Base-by-base conservation (phyloP, 2,888 invertebrate genomes). In the Parnassius orleans region DNA sequence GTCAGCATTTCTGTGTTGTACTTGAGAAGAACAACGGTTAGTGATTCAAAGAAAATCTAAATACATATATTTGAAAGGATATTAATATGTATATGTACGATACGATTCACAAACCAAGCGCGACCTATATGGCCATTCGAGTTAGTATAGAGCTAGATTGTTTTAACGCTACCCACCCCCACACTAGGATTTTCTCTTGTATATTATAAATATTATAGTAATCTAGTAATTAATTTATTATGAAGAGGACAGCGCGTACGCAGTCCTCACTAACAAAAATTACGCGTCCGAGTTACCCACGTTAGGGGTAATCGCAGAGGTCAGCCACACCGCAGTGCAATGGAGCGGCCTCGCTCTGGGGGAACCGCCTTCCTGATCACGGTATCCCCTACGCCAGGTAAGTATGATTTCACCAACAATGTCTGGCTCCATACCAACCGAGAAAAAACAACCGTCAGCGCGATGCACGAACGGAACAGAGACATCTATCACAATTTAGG, bases 191-290 rank as follows among this genome's bases (percentile, higher is more conserved):
- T n/a, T n/a, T n/a, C n/a, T n/a, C n/a, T n/a, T n/a, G n/a, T n/a
- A n/a, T n/a, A n/a, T n/a, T n/a, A n/a, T n/a, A n/a, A n/a, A n/a
- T n/a, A n/a, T n/a, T n/a, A n/a, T n/a, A n/a, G n/a, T n/a, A n/a
- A n/a, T n/a, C n/a, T n/a, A n/a, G n/a, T 24, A 24, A 5, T 24
- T 19, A 19, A 2, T 19, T 19, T 47, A 14, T 14, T 60, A 53
- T 42, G 50, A 12, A 54, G 55, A 41, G 52, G 46, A 57, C 48
- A 50, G 57, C 57, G 57, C 57, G 57, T 42, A 57, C 57, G 57
- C 57, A 50, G 48, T 57, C 57, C 58, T 53, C 59, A 59, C 58
- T 58, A 58, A 10, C 58, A 58, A 58, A 58, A 58, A 58, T 58
- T 43, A 58, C 52, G 44, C 58, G 58, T 58, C 58, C 58, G 58